Evolutionary conservation across 1,140 invertebrate species (phyloP).

Genomic region (Brachionus koreanus): DNA sequence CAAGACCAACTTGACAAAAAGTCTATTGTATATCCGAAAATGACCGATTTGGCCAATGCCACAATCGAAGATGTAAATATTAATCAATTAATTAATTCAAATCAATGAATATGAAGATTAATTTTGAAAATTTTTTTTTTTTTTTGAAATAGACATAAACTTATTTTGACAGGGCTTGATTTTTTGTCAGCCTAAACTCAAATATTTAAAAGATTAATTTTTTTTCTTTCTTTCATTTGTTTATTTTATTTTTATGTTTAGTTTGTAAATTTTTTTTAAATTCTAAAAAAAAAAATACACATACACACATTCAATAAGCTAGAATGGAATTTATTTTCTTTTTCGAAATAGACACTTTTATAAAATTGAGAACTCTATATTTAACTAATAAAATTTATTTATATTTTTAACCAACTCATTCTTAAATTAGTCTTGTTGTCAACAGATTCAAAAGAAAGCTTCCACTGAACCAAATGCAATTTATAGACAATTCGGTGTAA

Average conservation of each 20-base stretch:
- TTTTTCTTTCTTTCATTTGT: not conserved
- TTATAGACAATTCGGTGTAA: not conserved
- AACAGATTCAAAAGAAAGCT: too few species aligned
- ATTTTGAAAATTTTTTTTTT: not conserved
- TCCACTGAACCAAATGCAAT: too few species aligned
- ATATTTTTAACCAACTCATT: not conserved
- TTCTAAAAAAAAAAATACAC: not conserved
- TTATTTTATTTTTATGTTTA: slow-evolving; percentile 22
- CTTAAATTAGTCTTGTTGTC: too few species aligned
- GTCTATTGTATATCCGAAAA: slow-evolving; percentile 82
- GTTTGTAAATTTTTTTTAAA: not conserved
- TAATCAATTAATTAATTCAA: slow-evolving; percentile 40
- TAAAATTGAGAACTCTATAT: not conserved
- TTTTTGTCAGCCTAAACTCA: not conserved
- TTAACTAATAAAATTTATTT: slow-evolving; percentile 29
- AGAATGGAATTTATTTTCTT: not conserved
- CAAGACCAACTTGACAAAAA: slow-evolving; percentile 90
- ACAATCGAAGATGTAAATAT: slow-evolving; percentile 60
- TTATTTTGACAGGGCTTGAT: not conserved
- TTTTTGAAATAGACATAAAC: not conserved
- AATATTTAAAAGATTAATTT: not conserved
- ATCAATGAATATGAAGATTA: slow-evolving; percentile 19
- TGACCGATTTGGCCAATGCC: slow-evolving; percentile 78
- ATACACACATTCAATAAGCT: not conserved
- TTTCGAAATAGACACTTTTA: not conserved